A percentile compares a stretch with the other conserved stretches of the same genome.
phyloP scores from a whole-genome alignment of 2,888 invertebrate species.

The Stenolophus ochropezus region DNA sequence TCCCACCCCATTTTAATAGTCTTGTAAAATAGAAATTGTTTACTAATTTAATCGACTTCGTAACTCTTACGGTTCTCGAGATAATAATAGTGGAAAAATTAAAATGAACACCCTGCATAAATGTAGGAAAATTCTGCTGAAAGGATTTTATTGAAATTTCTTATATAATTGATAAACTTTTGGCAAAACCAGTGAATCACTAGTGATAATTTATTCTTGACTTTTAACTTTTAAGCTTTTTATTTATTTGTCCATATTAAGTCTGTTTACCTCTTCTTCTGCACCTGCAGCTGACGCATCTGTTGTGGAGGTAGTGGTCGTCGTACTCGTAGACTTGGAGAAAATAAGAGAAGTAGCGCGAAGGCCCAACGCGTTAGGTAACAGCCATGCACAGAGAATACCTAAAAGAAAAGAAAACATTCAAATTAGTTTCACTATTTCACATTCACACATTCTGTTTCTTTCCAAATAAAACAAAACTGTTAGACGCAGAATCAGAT shows the following conservation, averaged over 20 bases:
- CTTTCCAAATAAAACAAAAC: background rate
- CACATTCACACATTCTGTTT: background rate
- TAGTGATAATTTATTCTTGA: too few species aligned
- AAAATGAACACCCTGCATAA: too few species aligned
- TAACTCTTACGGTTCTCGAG: too few species aligned
- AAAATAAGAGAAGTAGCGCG: conserved; percentile 79
- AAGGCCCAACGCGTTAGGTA: conserved; percentile 75
- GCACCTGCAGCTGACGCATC: conserved; percentile 67
- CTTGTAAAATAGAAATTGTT: too few species aligned
- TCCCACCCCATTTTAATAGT: too few species aligned
- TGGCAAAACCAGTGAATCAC: too few species aligned
- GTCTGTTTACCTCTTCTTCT: conserved; percentile 71
- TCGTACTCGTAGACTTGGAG: conserved; percentile 75
- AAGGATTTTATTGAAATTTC: too few species aligned
- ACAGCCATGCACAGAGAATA: conserved; percentile 73
- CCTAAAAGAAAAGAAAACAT: conserved; percentile 65
- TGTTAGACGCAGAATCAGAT: background rate
- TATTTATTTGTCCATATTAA: background rate
- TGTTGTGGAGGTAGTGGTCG: conserved; percentile 66
- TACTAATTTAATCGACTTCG: too few species aligned
- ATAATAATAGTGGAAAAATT: too few species aligned
- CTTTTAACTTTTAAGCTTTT: background rate
- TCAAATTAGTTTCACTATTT: background rate
- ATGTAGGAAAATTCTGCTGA: too few species aligned
- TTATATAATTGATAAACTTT: too few species aligned